Percentiles rank a stretch among this genome's conserved stretches.
phyloP scores from a whole-genome alignment of 2,797 vertebrate species.

The Ptychobarbus kaznakovi region DNA sequence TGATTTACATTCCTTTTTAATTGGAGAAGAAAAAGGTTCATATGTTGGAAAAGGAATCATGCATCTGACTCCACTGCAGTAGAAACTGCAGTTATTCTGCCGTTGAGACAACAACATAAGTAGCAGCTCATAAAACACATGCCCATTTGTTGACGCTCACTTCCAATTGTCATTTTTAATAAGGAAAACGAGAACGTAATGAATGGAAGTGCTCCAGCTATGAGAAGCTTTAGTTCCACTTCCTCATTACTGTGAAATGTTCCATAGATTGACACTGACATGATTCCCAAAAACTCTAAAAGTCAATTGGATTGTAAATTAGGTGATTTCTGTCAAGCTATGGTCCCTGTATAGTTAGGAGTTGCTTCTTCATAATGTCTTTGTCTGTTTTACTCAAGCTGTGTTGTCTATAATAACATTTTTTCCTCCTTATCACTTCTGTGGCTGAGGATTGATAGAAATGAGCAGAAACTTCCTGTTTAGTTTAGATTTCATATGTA shows the following conservation, averaged over 20 bases:
- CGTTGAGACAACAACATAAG: conserved; percentile 2
- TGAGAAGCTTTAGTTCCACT: neutral
- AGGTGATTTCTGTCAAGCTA: conserved; percentile 45
- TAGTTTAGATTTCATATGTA: neutral
- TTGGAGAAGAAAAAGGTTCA: conserved; percentile 23
- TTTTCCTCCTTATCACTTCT: neutral
- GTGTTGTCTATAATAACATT: neutral
- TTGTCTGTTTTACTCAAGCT: conserved; percentile 2
- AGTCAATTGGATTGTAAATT: conserved; percentile 44
- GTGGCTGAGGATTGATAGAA: neutral
- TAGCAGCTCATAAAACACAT: conserved; percentile 28
- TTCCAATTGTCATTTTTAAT: conserved; percentile 50
- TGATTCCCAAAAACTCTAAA: conserved; percentile 25
- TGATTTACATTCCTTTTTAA: conserved; percentile 45
- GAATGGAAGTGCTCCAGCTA: neutral
- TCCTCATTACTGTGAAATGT: conserved; percentile 35
- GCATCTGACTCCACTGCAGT: neutral
- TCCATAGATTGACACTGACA: conserved; percentile 50
- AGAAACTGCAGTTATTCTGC: neutral
- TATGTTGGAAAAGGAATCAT: neutral
- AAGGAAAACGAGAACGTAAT: conserved; percentile 36
- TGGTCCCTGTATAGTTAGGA: neutral
- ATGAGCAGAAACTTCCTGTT: neutral
- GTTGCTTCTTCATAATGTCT: neutral
- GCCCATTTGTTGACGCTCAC: conserved; percentile 42